Percentiles rank a stretch among this genome's conserved stretches.
phyloP scores from a whole-genome alignment of 1,140 invertebrate genomes.

The Drusus annulatus region DNA sequence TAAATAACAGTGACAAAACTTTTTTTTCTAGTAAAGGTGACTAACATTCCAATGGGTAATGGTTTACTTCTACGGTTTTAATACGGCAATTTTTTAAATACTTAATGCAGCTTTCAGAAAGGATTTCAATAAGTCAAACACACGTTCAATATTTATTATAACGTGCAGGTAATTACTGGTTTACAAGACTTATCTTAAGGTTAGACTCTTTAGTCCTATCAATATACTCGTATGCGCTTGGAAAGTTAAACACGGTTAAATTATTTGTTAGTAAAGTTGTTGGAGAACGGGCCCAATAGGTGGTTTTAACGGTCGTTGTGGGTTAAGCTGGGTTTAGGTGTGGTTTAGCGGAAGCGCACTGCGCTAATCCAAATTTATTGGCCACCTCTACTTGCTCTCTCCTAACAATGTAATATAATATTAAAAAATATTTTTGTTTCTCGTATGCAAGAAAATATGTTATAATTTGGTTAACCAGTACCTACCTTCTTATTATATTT shows the following conservation, averaged over 20 bases:
- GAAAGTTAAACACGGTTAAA: conserved; percentile 26
- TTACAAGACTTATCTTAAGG: too few relatives aligned
- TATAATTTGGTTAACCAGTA: background rate
- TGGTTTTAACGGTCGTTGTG: conserved; percentile 50
- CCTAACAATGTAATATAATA: conserved; percentile 50
- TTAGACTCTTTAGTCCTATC: background rate
- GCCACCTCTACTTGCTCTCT: conserved; percentile 44
- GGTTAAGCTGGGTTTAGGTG: conserved; percentile 57
- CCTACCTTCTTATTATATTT: too few relatives aligned
- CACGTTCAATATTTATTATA: too few relatives aligned
- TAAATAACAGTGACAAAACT: too few relatives aligned
- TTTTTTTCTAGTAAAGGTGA: too few relatives aligned
- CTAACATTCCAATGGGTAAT: too few relatives aligned
- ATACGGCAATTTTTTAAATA: too few relatives aligned
- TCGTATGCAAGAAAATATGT: background rate
- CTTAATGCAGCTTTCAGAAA: too few relatives aligned
- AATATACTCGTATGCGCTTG: background rate
- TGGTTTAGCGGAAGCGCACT: conserved; percentile 56
- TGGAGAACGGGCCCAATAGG: conserved; percentile 17
- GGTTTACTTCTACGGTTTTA: too few relatives aligned
- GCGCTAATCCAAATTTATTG: conserved; percentile 60
- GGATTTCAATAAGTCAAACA: too few relatives aligned
- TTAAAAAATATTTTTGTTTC: conserved; percentile 38
- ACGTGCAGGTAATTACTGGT: too few relatives aligned
- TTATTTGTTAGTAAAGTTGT: conserved; percentile 23